Conservation (phyloP, 2,888 invertebrate species). For the Linnaemya vulpina region DNA sequence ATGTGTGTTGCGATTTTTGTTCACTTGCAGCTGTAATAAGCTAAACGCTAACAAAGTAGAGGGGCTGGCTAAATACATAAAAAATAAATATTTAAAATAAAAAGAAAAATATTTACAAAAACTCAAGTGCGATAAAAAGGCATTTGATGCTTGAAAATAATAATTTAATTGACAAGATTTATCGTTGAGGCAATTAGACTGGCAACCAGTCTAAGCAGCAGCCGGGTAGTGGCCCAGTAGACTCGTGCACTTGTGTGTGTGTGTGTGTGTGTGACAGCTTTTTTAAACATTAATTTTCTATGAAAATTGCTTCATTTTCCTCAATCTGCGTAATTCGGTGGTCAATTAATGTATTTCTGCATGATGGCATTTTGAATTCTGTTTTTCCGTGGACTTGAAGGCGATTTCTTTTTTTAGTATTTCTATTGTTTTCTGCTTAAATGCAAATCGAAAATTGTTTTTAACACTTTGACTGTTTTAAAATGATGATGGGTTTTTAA, state of each 20-base stretch:
- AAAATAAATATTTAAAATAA: too few relatives aligned
- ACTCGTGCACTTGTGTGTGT: not conserved
- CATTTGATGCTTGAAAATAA: slow-evolving; percentile 79
- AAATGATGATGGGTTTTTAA: slow-evolving; percentile 7
- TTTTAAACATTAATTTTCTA: slow-evolving; percentile 39
- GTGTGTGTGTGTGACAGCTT: slow-evolving; percentile 14
- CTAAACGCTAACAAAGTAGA: not conserved
- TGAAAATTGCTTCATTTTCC: slow-evolving; percentile 50
- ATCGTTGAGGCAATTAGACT: slow-evolving; percentile 82
- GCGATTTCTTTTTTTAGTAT: not conserved
- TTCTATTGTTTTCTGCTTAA: not conserved
- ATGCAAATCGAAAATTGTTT: slow-evolving; percentile 28
- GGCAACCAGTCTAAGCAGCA: slow-evolving; percentile 73
- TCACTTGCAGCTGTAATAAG: slow-evolving; percentile 57
- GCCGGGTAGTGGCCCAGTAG: not conserved
- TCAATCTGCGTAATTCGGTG: slow-evolving; percentile 58
- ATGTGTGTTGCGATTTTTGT: not conserved
- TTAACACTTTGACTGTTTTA: not conserved
- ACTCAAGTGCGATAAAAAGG: slow-evolving; percentile 43
- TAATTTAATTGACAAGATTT: slow-evolving; percentile 83
- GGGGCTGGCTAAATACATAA: not conserved
- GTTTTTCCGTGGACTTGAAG: slow-evolving; percentile 13
- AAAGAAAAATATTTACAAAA: slow-evolving; percentile 16
- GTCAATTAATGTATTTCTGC: slow-evolving; percentile 44
- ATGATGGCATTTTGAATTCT: slow-evolving; percentile 43